Base-by-base conservation (phyloP, 2,797 vertebrate genomes). In the Trachops cirrhosus region DNA sequence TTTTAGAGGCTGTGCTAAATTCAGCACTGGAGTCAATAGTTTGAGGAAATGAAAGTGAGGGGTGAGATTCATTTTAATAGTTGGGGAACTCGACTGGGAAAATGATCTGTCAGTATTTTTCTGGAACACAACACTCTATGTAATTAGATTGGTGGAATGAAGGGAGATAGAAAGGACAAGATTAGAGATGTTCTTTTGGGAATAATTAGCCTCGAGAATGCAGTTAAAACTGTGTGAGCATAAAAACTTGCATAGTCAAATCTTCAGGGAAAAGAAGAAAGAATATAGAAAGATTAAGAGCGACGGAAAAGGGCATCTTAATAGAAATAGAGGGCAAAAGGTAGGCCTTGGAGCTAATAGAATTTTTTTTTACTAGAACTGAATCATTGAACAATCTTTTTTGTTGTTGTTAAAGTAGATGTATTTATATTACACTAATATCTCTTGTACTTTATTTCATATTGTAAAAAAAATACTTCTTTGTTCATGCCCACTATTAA, bases 1-100 rank as follows among this genome's bases (percentile, higher is more conserved):
- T 97, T 97, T 96, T 91, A 96, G 96, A 94, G 79, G 41, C 89
- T 84, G 37, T 96, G 89, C 80, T 98, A 95, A 96, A 94, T 94
- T 93, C 94, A 91, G 84, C 77, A 78, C 29, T 74, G 24, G 59
- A 95, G 86, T 86, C 92, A 95, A 96, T 88, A 90, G 82, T 90
- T 95, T 89, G 82, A 96, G 91, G 80, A 97, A 97, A 97, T 97
- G 82, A 97, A 96, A 97, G 83, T 95, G 86, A 96, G 64, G 73
- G 50, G 32, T 96, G 91, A 94, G 86, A 96, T 96, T 95, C 71
- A 96, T 97, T 95, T 96, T 97, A 94, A 96, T 95, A 95, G 48
- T 89, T 96, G 67, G 29, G 6, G 86, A 97, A 95, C 44, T 89
- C 57, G 10, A 80, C 84, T 91, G 91, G 91, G 93, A 96, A 97